Evolutionary conservation across 2,888 invertebrate species (phyloP), one percentile per base, ranked within the genome.

Genomic region (Stenchaetothrips biformis): DNA sequence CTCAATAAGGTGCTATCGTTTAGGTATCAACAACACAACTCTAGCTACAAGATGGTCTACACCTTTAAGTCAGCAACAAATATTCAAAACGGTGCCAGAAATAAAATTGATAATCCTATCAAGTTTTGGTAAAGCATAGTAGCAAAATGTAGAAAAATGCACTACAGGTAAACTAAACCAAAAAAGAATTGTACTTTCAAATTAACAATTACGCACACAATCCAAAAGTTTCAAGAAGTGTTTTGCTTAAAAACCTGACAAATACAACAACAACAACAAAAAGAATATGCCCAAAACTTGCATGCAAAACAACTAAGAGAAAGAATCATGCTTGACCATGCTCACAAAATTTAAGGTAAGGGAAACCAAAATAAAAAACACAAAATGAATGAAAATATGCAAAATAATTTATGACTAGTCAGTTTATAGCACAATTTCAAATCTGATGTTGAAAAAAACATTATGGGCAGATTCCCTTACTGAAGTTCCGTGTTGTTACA

Each of bases 301-400:
- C 67, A 74, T 74, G 67, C 67, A 74, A 21, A 53, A 21, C 21
- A 74, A 21, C 67, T 74, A 74, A 21, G 8, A 74, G 67, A 25
- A 74, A 74, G 67, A 74, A 74, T 21, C 67, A 74, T 74, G 67
- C 67, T 74, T 25, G 67, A 25, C 25, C 67, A 74, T 74, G 67
- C 67, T 74, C 25, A 25, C 21, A 25, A 25, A 9, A 67, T 21
- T 67, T 21, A 25, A 74, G 25, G 11, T 48, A 81, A 79, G 80
- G 78, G 37, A 79, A 81, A n/a, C 67, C 59, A 11, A 53, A 9
- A 18, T 53, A 7, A 53, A 13, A 18, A 53, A 53, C 13, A 4
- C 53, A 53, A 53, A 53, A 8, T 18, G 13, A 13, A 53, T 53
- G 53, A 53, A 74, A 21, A 25, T 37, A 37, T 74, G 11, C 67